A percentile compares a stretch with the other conserved stretches of the same genome.
phyloP scores from a whole-genome alignment of 2,113 vertebrate genomes.

The Gymnorhina tibicen region DNA sequence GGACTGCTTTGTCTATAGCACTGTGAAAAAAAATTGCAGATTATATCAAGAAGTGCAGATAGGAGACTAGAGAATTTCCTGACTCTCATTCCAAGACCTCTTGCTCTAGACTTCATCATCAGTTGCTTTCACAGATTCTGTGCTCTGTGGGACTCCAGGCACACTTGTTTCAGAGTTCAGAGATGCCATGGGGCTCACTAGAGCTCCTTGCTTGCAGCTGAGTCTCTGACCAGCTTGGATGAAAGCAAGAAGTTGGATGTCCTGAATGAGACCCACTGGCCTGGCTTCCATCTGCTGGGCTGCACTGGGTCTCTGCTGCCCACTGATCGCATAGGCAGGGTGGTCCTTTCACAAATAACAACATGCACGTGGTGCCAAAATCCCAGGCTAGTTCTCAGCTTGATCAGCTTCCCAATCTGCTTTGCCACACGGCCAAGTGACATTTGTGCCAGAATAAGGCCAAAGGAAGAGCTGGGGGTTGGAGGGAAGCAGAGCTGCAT shows the following conservation, averaged over 20 bases:
- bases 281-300: conserved; percentile 14
- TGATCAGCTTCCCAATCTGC: conserved; percentile 28
- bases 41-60: not conserved
- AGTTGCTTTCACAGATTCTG: not conserved
- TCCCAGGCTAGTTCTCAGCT: conserved; percentile 27
- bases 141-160: not conserved
- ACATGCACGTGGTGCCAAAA: not conserved
- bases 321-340: not conserved
- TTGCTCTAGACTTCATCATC: not conserved
- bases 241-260: not conserved
- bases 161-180: not conserved
- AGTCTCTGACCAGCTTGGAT: not conserved
- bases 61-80: not conserved
- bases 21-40: not conserved
- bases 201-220: not conserved
- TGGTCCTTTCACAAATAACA: conserved; percentile 21
- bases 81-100: not conserved
- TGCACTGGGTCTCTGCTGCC: not conserved
- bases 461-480: not conserved
- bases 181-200: not conserved
- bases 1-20: not conserved
- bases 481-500: not conserved
- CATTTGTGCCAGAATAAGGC: not conserved
- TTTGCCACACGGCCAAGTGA: not conserved
- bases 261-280: not conserved